Conservation (phyloP, 2,888 invertebrate species). For the Dermolepida albohirtum region DNA sequence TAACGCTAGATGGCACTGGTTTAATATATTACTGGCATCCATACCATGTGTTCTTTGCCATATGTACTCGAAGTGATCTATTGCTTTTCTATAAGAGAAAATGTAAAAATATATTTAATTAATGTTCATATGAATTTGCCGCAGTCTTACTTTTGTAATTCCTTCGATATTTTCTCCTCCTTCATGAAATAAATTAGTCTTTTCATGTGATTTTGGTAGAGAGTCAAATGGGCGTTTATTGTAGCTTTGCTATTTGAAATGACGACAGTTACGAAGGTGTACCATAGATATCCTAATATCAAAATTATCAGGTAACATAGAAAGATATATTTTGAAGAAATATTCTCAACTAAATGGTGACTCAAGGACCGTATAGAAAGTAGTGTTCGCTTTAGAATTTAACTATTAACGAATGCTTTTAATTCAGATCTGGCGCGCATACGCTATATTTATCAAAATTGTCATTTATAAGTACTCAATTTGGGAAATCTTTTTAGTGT, state of each 20-base stretch:
- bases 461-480: too few species aligned
- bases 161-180: conserved; percentile 46
- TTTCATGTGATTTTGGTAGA: conserved; percentile 52
- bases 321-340: too few species aligned
- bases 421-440: too few species aligned
- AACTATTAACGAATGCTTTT: too few species aligned
- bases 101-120: background rate
- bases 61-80: conserved; percentile 53
- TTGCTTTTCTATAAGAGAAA: conserved; percentile 46
- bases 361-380: too few species aligned
- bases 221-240: conserved; percentile 49
- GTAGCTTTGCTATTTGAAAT: conserved; percentile 51
- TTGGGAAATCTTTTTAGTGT: too few species aligned
- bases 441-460: too few species aligned
- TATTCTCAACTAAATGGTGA: too few species aligned
- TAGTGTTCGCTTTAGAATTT: too few species aligned
- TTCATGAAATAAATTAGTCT: conserved; percentile 51
- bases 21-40: conserved; percentile 48
- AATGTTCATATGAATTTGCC: background rate
- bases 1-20: conserved; percentile 49
- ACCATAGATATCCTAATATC: conserved; percentile 51
- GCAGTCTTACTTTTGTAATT: conserved; percentile 46
- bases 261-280: conserved; percentile 51
- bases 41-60: conserved; percentile 53
- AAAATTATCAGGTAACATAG: background rate